These are phyloP conservation scores for Trichonephila inaurata DNA, from an alignment of 1,140 invertebrate species.

Conservation along the genomic window DNA sequence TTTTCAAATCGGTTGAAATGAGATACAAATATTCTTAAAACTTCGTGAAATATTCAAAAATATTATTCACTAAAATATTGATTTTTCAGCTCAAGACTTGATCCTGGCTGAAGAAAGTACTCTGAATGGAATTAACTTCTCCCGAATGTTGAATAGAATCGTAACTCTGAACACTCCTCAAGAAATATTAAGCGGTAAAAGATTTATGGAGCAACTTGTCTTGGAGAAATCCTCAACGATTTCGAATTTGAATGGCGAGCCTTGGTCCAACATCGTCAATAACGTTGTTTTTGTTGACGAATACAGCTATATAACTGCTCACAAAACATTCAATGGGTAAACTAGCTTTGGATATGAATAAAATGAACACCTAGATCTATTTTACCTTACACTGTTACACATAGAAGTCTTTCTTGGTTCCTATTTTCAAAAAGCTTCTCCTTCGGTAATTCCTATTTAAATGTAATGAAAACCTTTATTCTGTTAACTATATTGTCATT, in stretches of 20 bases:
- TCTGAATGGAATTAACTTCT: neutral
- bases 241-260: neutral
- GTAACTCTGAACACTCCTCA: slow-evolving; percentile 50
- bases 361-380: too few species aligned
- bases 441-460: too few species aligned
- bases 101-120: neutral
- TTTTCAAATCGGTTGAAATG: too few species aligned
- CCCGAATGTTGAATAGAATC: neutral
- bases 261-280: neutral
- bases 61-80: neutral
- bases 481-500: too few species aligned
- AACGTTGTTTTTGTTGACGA: slow-evolving; percentile 35
- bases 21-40: too few species aligned
- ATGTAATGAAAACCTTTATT: too few species aligned
- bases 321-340: slow-evolving; percentile 43
- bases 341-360: neutral
- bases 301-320: neutral
- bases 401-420: too few species aligned
- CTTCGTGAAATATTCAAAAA: too few species aligned
- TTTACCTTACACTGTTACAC: too few species aligned
- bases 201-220: neutral
- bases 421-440: too few species aligned
- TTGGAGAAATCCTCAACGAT: neutral
- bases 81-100: neutral
- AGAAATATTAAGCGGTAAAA: neutral